Evolutionary conservation across 2,888 invertebrate genomes (phyloP).

Genomic region (Tenthredo mesomela): DNA sequence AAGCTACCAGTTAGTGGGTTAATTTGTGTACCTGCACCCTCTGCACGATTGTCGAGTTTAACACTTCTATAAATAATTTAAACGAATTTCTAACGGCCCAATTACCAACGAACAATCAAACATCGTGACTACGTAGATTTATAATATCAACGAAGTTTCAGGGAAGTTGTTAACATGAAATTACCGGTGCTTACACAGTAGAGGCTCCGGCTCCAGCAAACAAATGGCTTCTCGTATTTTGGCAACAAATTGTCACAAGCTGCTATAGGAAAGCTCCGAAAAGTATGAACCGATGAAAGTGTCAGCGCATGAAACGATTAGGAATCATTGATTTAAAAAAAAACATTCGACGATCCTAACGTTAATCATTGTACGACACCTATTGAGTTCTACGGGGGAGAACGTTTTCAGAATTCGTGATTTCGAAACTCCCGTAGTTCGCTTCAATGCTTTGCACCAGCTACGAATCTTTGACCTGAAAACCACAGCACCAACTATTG

Average conservation of each 20-base stretch:
- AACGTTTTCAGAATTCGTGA: constrained; percentile 43
- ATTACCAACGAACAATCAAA: constrained; percentile 32
- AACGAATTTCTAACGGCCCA: constrained; percentile 22
- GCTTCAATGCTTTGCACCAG: not conserved
- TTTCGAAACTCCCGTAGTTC: constrained; percentile 1
- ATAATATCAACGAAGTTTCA: constrained; percentile 23
- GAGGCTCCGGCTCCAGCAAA: not conserved
- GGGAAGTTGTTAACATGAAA: constrained; percentile 32
- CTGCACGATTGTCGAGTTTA: constrained; percentile 21
- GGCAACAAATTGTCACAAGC: constrained; percentile 13
- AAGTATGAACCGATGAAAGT: constrained; percentile 15
- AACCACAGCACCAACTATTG: constrained; percentile 35
- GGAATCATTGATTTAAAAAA: constrained; percentile 7
- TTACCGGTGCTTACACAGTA: not conserved
- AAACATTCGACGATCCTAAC: constrained; percentile 26
- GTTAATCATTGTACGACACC: constrained; percentile 46
- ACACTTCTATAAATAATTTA: constrained; percentile 35
- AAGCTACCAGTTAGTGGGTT: constrained; percentile 45
- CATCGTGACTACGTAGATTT: constrained; percentile 3
- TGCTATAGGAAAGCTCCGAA: not conserved
- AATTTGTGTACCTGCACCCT: constrained; percentile 30
- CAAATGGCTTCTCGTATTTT: constrained; percentile 33
- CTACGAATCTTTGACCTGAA: constrained; percentile 11
- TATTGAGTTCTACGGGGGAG: constrained; percentile 34
- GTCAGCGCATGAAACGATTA: not conserved